Evolutionary conservation across 2,113 vertebrate species (phyloP).

Genomic region (Formicarius rufipectus): DNA sequence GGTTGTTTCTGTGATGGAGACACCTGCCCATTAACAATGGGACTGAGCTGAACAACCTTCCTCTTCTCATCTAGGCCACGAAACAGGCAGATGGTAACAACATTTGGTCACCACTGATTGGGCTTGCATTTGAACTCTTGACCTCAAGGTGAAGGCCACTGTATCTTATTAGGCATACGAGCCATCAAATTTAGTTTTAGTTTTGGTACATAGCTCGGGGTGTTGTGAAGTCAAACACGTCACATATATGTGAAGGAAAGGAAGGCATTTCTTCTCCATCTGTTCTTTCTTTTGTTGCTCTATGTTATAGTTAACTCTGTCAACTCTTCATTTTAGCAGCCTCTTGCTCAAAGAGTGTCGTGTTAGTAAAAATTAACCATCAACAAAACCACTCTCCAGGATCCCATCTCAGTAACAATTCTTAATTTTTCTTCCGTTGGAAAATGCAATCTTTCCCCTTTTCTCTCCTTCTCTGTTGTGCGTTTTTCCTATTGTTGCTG

Average conservation of each 20-base stretch:
- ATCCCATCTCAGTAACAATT: background rate
- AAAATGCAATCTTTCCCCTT: background rate
- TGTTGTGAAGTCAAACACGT: background rate
- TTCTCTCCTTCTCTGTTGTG: background rate
- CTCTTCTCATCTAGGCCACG: slow-evolving; percentile 14
- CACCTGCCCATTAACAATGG: slow-evolving; percentile 43
- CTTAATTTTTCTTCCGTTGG: background rate
- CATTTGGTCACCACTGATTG: slow-evolving; percentile 42
- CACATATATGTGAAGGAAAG: background rate
- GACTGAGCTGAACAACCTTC: slow-evolving; percentile 21
- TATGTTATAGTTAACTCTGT: background rate
- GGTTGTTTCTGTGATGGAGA: slow-evolving; percentile 22
- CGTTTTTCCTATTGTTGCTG: background rate
- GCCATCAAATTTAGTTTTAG: slow-evolving; percentile 8
- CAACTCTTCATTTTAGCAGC: background rate
- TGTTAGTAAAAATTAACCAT: background rate
- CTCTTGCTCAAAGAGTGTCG: background rate
- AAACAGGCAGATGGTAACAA: slow-evolving; percentile 51
- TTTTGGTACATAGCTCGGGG: background rate
- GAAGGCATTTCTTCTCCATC: background rate
- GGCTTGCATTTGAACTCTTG: slow-evolving; percentile 41
- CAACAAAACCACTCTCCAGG: background rate
- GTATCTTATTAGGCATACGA: slow-evolving; percentile 33
- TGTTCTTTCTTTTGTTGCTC: background rate
- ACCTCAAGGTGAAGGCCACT: slow-evolving; percentile 23